phyloP scores from a whole-genome alignment of 1,140 invertebrate genomes.

The Anthonomus grandis region DNA sequence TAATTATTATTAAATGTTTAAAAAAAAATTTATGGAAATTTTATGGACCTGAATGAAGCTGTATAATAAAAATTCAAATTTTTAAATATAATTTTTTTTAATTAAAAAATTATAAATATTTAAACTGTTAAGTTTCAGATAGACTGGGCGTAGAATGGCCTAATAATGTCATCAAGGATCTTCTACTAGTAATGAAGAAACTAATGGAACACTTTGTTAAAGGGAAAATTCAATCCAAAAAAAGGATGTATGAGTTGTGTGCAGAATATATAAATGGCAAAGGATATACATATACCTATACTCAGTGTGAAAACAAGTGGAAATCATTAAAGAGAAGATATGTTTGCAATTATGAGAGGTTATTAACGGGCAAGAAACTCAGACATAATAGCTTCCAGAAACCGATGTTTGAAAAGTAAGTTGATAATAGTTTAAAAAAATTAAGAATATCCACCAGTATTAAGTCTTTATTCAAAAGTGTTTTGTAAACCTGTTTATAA shows the following conservation, averaged over 20 bases:
- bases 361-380: neutral
- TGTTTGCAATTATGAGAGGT: neutral
- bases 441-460: neutral
- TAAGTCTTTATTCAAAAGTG: neutral
- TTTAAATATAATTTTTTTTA: too few species aligned
- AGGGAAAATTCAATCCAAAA: conserved; percentile 9
- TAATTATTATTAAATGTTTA: too few species aligned
- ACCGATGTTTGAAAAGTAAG: conserved; percentile 11
- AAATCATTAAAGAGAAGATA: conserved; percentile 15
- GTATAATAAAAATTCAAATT: too few species aligned
- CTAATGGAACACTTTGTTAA: neutral
- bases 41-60: too few species aligned
- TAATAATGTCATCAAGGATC: neutral
- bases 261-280: neutral
- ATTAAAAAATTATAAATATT: too few species aligned
- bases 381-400: neutral
- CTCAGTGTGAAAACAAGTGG: conserved; percentile 22
- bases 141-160: conserved; percentile 7
- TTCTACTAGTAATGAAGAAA: conserved; percentile 1
- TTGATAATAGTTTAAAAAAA: neutral
- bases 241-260: neutral
- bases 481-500: neutral
- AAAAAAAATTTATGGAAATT: too few species aligned
- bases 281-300: conserved; percentile 1
- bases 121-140: too few species aligned